Base-by-base conservation (phyloP, 2,888 invertebrate genomes). In the Chrysopilus asiliformis region DNA sequence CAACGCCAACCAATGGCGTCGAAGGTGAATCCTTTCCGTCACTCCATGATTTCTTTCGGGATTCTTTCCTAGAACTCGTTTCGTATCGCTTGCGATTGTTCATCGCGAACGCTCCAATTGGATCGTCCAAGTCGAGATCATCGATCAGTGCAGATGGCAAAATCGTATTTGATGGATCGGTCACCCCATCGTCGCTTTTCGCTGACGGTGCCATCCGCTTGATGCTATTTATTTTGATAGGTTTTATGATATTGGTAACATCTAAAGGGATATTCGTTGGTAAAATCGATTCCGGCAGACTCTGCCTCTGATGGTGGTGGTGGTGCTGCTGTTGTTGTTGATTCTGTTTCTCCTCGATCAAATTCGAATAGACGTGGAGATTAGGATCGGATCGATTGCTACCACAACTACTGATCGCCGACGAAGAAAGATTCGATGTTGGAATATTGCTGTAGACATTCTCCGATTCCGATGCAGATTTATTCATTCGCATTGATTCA, bases 81-180 rank as follows among this genome's bases (percentile, higher is more conserved):
- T 32, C 18, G 19, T 40, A 41, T 34, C 42, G 38, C n/a, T 42
- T 33, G 26, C 41, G 38, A 37, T 44, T 45, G 26, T 51, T 50
- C 24, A 51, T 53, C 26, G 55, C 57, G 48, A 60, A 60, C 27
- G 61, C 58, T 38, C 55, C 55, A 28, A 62, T 55, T 19, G 64
- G 64, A 52, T 64, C 64, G 38, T 64, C 64, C 39, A 64, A 49
- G 45, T 64, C 64, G 37, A 64, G 53, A 51, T 64, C 64, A 43
- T 63, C 60, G 29, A 62, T 46, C 40, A 63, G 44, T 3, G 61
- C 56, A n/a, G 62, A 60, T 19, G 61, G 55, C 20, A 57, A 50
- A 12, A 53, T 40, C 12, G 44, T 32, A 8, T 38, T 39, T 33
- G 39, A 39, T 30, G 43, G 38, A 29, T 36, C 33, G 24, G 3